Percentiles rank a stretch among this genome's conserved stretches.
These are phyloP conservation scores for Vulpes vulpes DNA, from an alignment of 2,113 vertebrate genomes.

Conservation along the genomic window DNA sequence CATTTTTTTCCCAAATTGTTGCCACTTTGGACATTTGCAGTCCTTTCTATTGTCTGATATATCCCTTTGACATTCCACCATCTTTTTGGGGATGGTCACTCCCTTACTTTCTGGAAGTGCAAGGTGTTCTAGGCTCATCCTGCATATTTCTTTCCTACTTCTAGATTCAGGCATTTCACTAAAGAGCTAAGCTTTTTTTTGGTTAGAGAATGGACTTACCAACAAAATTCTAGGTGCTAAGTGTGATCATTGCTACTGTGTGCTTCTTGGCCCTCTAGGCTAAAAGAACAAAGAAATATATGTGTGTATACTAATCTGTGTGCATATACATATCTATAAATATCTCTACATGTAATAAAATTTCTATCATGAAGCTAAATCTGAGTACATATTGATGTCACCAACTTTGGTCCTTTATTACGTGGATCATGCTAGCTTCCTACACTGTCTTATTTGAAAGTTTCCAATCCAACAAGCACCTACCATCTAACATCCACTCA, in stretches of 20 bases:
- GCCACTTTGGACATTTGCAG: background rate
- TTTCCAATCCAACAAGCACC: too few relatives aligned
- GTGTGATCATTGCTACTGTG: background rate
- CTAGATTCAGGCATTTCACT: background rate
- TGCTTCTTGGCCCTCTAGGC: background rate
- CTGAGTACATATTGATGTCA: background rate
- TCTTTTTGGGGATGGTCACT: background rate
- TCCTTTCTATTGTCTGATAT: background rate
- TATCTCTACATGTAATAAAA: background rate
- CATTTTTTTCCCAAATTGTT: background rate
- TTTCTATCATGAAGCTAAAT: background rate
- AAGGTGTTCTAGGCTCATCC: background rate
- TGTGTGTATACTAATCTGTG: background rate
- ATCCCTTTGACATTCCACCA: background rate
- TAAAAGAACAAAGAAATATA: background rate
- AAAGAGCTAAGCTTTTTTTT: background rate
- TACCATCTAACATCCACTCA: background rate
- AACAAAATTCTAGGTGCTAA: background rate
- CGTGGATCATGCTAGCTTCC: background rate
- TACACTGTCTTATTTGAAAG: background rate
- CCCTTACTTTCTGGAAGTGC: background rate
- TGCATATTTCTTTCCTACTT: background rate
- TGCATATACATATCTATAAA: background rate
- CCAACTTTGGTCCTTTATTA: background rate
- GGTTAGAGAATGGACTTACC: background rate